A percentile compares a stretch with the other conserved stretches of the same genome.
Evolutionary conservation across 2,113 vertebrate genomes (phyloP).

Genomic region (Speoplatyrhinus poulsoni): DNA sequence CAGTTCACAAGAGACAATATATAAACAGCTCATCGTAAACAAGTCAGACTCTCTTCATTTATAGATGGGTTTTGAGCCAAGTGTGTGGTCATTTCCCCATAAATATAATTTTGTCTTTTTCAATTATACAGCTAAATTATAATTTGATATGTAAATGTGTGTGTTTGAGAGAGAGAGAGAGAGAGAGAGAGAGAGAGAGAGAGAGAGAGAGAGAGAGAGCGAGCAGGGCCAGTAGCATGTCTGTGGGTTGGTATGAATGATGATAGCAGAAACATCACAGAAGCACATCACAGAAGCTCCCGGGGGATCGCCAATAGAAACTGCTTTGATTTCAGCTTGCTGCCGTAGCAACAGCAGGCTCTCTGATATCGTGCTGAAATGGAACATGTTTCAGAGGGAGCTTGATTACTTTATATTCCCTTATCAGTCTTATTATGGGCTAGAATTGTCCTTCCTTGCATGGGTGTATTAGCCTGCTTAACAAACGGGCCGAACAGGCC

Average conservation of each 20-base stretch:
- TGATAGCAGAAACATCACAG: slow-evolving; percentile 63
- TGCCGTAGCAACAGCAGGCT: slow-evolving; percentile 68
- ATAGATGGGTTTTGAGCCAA: no score
- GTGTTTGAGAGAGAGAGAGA: not conserved
- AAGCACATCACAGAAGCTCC: slow-evolving; percentile 51
- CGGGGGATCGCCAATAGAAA: slow-evolving; percentile 46
- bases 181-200: not conserved
- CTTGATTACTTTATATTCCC: slow-evolving; percentile 57
- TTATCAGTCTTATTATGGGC: slow-evolving; percentile 33
- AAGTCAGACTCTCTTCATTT: no score
- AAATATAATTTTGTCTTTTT: not conserved
- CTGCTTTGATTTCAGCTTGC: slow-evolving; percentile 64
- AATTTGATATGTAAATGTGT: not conserved
- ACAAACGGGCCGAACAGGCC: not conserved
- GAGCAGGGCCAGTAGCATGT: slow-evolving; percentile 30
- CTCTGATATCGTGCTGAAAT: slow-evolving; percentile 45
- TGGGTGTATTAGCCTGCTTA: no score
- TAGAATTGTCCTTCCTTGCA: no score
- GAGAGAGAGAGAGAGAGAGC: slow-evolving; percentile 8
- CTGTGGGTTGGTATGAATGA: slow-evolving; percentile 42
- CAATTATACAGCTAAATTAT: not conserved
- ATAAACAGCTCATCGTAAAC: no score
- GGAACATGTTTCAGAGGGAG: slow-evolving; percentile 53
- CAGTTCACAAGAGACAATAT: no score
- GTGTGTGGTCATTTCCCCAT: not conserved